Conservation (phyloP, 2,113 vertebrate species). For the Antennarius striatus region DNA sequence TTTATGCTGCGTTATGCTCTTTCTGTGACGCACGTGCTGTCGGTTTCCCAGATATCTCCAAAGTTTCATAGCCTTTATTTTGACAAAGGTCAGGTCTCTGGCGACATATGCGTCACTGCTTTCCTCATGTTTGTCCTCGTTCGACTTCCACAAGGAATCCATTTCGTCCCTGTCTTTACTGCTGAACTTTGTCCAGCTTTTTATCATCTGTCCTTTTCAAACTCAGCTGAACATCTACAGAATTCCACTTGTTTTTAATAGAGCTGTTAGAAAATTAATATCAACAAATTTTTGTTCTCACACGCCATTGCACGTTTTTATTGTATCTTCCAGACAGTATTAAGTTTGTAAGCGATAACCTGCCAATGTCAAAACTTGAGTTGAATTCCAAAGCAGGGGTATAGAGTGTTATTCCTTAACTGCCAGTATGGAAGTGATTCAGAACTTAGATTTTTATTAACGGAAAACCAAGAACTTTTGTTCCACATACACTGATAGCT, state of each 20-base stretch:
- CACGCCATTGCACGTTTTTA: constrained; percentile 9
- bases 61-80: constrained; percentile 51
- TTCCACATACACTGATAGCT: constrained; percentile 21
- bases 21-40: constrained; percentile 68
- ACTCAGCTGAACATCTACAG: constrained; percentile 40
- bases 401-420: constrained; percentile 28
- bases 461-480: constrained; percentile 32
- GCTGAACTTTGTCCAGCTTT: constrained; percentile 13
- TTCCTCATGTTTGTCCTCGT: constrained; percentile 59
- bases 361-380: constrained; percentile 18
- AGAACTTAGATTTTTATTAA: constrained; percentile 17
- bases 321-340: constrained; percentile 11
- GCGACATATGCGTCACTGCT: constrained; percentile 66
- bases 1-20: constrained; percentile 48
- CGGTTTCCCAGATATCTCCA: constrained; percentile 53
- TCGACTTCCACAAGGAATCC: constrained; percentile 61
- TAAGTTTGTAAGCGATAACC: constrained; percentile 4
- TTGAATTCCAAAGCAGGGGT: constrained; percentile 7
- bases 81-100: constrained; percentile 66
- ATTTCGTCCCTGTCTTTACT: constrained; percentile 39
- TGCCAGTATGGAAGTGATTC: constrained; percentile 13
- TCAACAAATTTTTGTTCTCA: constrained; percentile 27
- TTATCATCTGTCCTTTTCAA: constrained; percentile 21
- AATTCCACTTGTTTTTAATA: constrained; percentile 46
- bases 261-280: constrained; percentile 31